These are phyloP conservation scores for Pygoscelis adeliae DNA, from an alignment of 2,113 vertebrate genomes.

Conservation along the genomic window DNA sequence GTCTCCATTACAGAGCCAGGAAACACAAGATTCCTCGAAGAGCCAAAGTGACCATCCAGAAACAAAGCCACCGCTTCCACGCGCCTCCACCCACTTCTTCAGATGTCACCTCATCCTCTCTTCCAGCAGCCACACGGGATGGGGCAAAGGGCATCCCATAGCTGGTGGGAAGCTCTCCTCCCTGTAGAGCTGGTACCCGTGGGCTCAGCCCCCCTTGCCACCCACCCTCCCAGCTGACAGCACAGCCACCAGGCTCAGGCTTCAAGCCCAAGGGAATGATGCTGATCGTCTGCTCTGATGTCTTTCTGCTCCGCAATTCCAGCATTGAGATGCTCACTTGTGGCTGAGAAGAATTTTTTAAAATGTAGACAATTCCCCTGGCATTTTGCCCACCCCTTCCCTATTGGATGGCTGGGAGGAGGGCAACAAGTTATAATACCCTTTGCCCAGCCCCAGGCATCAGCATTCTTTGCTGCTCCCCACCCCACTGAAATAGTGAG, in stretches of 20 bases:
- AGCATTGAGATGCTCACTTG: rapidly evolving
- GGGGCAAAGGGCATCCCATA: neutral
- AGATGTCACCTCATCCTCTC: neutral
- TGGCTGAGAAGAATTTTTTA: neutral
- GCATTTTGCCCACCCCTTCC: neutral
- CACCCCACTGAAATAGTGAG: neutral
- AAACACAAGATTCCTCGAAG: neutral
- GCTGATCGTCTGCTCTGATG: neutral
- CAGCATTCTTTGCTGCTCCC: neutral
- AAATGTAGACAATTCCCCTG: neutral
- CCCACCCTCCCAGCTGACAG: neutral
- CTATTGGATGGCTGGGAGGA: neutral
- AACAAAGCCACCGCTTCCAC: neutral
- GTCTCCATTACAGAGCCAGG: neutral
- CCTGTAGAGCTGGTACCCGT: rapidly evolving
- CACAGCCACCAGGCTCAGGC: neutral
- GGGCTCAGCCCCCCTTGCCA: neutral
- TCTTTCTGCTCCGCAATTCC: neutral
- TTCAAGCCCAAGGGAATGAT: neutral
- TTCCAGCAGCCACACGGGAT: neutral
- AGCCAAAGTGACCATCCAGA: neutral
- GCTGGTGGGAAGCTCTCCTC: neutral
- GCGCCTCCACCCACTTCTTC: neutral
- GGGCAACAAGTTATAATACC: neutral
- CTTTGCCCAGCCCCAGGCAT: neutral